Evolutionary conservation across 2,888 invertebrate genomes (phyloP), one percentile per base, ranked within the genome.

Genomic region (Uloborus plumipes): DNA sequence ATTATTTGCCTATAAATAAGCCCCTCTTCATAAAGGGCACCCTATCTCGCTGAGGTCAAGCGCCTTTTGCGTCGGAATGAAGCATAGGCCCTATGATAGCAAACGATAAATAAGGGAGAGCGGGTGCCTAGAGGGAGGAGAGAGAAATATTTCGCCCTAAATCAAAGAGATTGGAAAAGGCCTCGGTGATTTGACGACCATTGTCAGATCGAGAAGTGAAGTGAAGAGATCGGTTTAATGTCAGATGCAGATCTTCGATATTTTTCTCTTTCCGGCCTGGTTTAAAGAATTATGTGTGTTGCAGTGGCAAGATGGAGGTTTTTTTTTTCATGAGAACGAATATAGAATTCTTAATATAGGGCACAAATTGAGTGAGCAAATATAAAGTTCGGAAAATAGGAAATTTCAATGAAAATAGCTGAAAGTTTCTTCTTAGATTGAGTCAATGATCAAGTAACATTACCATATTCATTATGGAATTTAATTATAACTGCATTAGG

Each of bases 121-220:
- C 39, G 39, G 39, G 39, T 4, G 39, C 39, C 3, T 39, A 39
- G 7, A 4, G 18, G 14, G 49, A 39, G 51, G 59, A 22, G 39
- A 16, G 50, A 59, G 75, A 47, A 22, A 61, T 58, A 51, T 3
- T 55, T 49, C 67, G 50, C 49, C 31, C 22, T 73, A 73, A 80
- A 80, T 80, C 73, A 80, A 58, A 62, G 69, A 66, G 67, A 51
- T 53, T 31, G 18, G 65, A 59, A 66, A 50, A 72, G 72, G 69
- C 39, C 58, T 58, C 55, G 73, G 66, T 73, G 73, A 80, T 74
- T 80, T 80, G 80, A 73, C 80, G 80, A 80, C 66, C 79, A 71
- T 59, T 72, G 39, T 66, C 65, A 18, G 66, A 71, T 51, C 58
- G 61, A 58, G 58, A 78, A 71, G 31, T 65, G 79, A 72, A 72